phyloP scores from a whole-genome alignment of 2,888 invertebrate species.

The Meiosimyza decipiens region DNA sequence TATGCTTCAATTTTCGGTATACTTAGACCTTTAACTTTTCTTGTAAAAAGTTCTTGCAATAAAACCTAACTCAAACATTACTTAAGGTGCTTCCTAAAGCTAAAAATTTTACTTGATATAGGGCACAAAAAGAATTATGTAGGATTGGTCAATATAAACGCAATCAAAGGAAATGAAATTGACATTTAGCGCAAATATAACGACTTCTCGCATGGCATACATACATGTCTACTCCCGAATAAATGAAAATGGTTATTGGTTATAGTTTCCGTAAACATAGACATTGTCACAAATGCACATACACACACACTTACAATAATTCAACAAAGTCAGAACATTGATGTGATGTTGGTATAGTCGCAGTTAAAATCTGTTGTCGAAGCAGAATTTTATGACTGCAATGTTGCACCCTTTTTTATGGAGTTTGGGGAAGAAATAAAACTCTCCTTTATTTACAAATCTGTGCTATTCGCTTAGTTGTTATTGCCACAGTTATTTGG shows the following conservation, averaged over 20 bases:
- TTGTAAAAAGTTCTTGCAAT: no score
- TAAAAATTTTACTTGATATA: no score
- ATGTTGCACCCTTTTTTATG: conserved; percentile 31
- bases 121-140: neutral
- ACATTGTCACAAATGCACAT: no score
- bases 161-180: conserved; percentile 44
- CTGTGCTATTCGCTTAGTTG: conserved; percentile 24
- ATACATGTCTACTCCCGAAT: neutral
- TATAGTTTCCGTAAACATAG: conserved; percentile 7
- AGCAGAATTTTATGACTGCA: conserved; percentile 14
- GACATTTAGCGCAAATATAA: conserved; percentile 47
- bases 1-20: no score
- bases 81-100: no score
- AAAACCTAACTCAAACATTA: no score
- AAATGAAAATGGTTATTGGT: conserved; percentile 14
- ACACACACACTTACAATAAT: no score
- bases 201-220: conserved; percentile 12
- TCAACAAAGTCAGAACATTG: neutral
- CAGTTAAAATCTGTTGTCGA: conserved; percentile 10
- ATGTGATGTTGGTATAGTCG: conserved; percentile 1
- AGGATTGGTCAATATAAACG: conserved; percentile 24
- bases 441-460: conserved; percentile 21
- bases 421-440: neutral
- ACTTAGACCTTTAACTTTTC: no score
- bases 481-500: neutral